These are phyloP conservation scores for Ochropleura plecta DNA, from an alignment of 2,888 invertebrate genomes.

Conservation along the genomic window DNA sequence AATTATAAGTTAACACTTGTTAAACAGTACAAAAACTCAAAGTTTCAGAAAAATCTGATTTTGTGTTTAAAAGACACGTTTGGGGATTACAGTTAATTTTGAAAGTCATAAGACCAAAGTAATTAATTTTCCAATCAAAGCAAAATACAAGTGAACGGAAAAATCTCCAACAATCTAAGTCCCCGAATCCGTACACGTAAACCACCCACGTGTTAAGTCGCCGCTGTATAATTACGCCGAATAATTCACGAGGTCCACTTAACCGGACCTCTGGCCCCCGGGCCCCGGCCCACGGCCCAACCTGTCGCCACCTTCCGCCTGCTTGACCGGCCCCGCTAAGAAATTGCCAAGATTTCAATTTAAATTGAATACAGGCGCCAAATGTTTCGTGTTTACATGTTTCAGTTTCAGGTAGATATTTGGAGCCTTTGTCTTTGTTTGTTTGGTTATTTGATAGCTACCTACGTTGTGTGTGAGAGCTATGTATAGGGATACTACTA, in stretches of 20 bases:
- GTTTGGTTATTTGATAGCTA: not conserved
- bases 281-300: conserved; percentile 62
- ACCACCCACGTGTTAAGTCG: conserved; percentile 85
- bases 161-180: conserved; percentile 33
- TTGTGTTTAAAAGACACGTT: not conserved
- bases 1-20: too few species aligned
- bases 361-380: conserved; percentile 28
- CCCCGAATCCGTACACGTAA: conserved; percentile 66
- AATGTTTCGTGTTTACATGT: conserved; percentile 10
- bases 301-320: conserved; percentile 76
- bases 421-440: conserved; percentile 15
- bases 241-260: conserved; percentile 77
- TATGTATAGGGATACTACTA: not conserved
- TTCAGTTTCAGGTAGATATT: conserved; percentile 15
- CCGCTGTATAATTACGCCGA: conserved; percentile 85
- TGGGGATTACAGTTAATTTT: not conserved
- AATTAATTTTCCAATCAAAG: not conserved
- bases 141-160: not conserved
- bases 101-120: not conserved
- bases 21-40: not conserved
- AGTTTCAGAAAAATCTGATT: not conserved
- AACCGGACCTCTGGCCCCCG: conserved; percentile 69
- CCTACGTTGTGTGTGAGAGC: not conserved
- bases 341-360: conserved; percentile 48
- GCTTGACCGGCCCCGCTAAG: conserved; percentile 38